phyloP scores from a whole-genome alignment of 2,888 invertebrate species.

The Allophyes oxyacanthae region DNA sequence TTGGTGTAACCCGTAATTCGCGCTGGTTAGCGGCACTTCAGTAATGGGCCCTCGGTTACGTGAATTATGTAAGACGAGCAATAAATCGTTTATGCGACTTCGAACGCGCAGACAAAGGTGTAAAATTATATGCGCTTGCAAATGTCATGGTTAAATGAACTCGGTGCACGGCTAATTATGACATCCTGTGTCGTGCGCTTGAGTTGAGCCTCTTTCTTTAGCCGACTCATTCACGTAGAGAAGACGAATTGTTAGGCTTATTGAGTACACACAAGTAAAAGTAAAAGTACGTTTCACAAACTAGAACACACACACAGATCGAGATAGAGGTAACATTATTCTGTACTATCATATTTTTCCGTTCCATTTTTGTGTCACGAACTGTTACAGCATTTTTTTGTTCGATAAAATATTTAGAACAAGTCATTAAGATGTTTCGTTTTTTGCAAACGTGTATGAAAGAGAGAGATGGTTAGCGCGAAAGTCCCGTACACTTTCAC shows the following conservation, averaged over 20 bases:
- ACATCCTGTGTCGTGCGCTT: slow-evolving; percentile 37
- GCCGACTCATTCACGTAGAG: background rate
- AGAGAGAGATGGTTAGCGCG: slow-evolving; percentile 44
- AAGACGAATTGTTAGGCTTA: slow-evolving; percentile 16
- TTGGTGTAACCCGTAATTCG: slow-evolving; percentile 18
- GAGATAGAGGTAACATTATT: slow-evolving; percentile 23
- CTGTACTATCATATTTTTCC: slow-evolving; percentile 23
- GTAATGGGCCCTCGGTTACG: slow-evolving; percentile 44
- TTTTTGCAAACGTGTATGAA: slow-evolving; percentile 52
- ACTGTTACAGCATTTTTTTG: slow-evolving; percentile 54
- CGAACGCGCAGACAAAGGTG: slow-evolving; percentile 41
- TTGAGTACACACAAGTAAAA: slow-evolving; percentile 24
- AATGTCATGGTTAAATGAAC: slow-evolving; percentile 57
- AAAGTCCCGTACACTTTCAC: slow-evolving; percentile 75
- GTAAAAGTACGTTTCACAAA: slow-evolving; percentile 44
- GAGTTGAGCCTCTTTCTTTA: slow-evolving; percentile 14
- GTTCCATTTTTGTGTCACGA: slow-evolving; percentile 42
- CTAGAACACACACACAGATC: slow-evolving; percentile 43
- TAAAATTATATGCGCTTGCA: slow-evolving; percentile 36
- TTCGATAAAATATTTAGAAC: slow-evolving; percentile 48
- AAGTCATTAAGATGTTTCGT: slow-evolving; percentile 40
- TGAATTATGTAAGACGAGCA: slow-evolving; percentile 46
- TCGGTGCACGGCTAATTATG: slow-evolving; percentile 37
- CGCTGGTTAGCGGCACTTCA: slow-evolving; percentile 34
- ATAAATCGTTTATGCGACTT: slow-evolving; percentile 24